phyloP scores from a whole-genome alignment of 2,113 vertebrate species.

The Serinus canaria region DNA sequence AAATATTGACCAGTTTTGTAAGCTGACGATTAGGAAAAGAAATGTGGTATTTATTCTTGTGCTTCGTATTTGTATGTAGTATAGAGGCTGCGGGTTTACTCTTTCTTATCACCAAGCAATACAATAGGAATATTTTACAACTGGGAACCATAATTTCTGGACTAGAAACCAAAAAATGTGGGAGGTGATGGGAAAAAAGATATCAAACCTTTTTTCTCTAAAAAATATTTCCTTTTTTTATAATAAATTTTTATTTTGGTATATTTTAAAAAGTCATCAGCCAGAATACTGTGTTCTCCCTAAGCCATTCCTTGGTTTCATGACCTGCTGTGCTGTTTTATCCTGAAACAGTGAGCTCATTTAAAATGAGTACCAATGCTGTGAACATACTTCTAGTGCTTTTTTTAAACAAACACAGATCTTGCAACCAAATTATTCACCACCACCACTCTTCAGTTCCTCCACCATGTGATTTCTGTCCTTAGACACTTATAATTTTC shows the following conservation, averaged over 20 bases:
- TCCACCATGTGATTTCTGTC: background rate
- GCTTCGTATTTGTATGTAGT: slow-evolving; percentile 76
- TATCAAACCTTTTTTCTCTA: slow-evolving; percentile 15
- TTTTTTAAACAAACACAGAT: slow-evolving; percentile 42
- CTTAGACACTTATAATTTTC: background rate
- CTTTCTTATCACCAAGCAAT: slow-evolving; percentile 70
- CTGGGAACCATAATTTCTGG: slow-evolving; percentile 69
- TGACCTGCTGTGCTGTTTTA: slow-evolving; percentile 38
- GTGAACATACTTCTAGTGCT: slow-evolving; percentile 55
- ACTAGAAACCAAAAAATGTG: slow-evolving; percentile 55
- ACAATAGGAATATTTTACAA: slow-evolving; percentile 56
- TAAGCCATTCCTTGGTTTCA: slow-evolving; percentile 32
- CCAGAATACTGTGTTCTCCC: slow-evolving; percentile 16
- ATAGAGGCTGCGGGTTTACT: slow-evolving; percentile 65
- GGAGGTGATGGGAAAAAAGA: background rate
- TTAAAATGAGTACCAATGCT: slow-evolving; percentile 36
- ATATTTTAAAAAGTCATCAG: slow-evolving; percentile 34
- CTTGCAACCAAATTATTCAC: slow-evolving; percentile 14
- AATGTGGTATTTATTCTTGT: slow-evolving; percentile 80
- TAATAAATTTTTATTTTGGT: background rate
- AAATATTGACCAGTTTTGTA: slow-evolving; percentile 73
- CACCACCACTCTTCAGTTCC: background rate
- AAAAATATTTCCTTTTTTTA: slow-evolving; percentile 13
- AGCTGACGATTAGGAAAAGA: slow-evolving; percentile 65
- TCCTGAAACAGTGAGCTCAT: slow-evolving; percentile 35